These are phyloP conservation scores for Euborellia annulipes DNA, from an alignment of 1,140 invertebrate genomes.

Conservation along the genomic window DNA sequence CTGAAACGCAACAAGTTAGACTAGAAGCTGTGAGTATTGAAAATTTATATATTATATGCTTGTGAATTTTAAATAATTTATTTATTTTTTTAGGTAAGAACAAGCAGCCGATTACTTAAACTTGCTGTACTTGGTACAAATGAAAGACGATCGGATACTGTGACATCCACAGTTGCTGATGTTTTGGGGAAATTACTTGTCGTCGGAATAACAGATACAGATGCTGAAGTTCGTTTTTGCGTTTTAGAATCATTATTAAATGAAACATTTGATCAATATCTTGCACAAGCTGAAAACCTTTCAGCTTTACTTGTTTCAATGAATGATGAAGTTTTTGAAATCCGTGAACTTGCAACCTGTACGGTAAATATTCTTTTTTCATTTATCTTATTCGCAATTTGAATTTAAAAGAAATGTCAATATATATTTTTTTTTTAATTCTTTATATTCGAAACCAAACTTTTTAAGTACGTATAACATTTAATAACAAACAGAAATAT, in stretches of 20 bases:
- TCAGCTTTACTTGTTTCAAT: constrained; percentile 85
- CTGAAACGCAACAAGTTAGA: constrained; percentile 81
- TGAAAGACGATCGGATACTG: constrained; percentile 49
- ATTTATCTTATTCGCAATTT: too few species aligned
- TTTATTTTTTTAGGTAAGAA: constrained; percentile 25
- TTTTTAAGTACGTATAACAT: too few species aligned
- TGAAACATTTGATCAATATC: constrained; percentile 80
- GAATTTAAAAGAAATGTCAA: too few species aligned
- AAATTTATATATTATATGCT: too few species aligned
- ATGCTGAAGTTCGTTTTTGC: constrained; percentile 84
- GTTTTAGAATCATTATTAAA: constrained; percentile 80
- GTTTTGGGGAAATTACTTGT: constrained; percentile 80
- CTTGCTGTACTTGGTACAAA: constrained; percentile 51
- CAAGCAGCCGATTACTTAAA: constrained; percentile 74
- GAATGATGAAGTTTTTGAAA: constrained; percentile 96
- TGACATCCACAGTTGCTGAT: constrained; percentile 73
- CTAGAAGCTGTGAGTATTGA: constrained; percentile 74
- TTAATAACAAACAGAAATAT: too few species aligned
- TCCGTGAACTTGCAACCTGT: constrained; percentile 83
- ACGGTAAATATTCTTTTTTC: constrained; percentile 36
- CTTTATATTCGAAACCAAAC: too few species aligned
- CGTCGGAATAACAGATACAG: constrained; percentile 92
- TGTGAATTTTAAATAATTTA: too few species aligned
- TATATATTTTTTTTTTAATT: too few species aligned
- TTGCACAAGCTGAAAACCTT: constrained; percentile 92